These are phyloP conservation scores for Chrysodeixis includens DNA, from an alignment of 2,888 invertebrate species.

Conservation along the genomic window DNA sequence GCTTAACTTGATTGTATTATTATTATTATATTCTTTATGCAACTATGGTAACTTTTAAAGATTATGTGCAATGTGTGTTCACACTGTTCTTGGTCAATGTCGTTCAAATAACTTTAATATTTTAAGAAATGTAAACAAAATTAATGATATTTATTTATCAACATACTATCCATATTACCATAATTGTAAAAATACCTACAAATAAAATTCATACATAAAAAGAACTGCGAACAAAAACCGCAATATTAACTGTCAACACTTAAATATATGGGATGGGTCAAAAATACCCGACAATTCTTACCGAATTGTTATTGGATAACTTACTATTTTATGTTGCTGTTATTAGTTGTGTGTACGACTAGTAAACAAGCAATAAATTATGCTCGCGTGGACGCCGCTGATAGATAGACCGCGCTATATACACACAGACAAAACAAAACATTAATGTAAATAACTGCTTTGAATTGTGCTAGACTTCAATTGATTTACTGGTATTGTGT, in stretches of 20 bases:
- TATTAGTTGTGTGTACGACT: slow-evolving; percentile 55
- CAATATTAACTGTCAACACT: slow-evolving; percentile 54
- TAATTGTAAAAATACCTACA: slow-evolving; percentile 11
- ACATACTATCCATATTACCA: background rate
- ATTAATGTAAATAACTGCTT: slow-evolving; percentile 14
- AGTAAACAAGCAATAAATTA: slow-evolving; percentile 83
- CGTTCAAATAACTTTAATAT: no score
- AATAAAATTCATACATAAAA: slow-evolving; percentile 27
- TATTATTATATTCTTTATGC: background rate
- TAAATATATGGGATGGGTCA: slow-evolving; percentile 48
- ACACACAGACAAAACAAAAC: slow-evolving; percentile 64
- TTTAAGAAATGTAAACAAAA: no score
- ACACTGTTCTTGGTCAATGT: no score
- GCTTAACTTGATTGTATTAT: background rate
- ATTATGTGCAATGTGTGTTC: no score
- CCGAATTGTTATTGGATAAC: slow-evolving; percentile 54
- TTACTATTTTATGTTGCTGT: slow-evolving; percentile 67
- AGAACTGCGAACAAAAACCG: slow-evolving; percentile 24
- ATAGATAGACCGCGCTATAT: slow-evolving; percentile 65
- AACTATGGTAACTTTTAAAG: no score
- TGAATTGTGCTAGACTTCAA: background rate
- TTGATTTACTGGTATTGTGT: background rate
- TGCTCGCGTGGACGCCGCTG: slow-evolving; percentile 56
- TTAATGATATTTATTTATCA: no score
- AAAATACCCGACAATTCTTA: slow-evolving; percentile 43